phyloP scores from a whole-genome alignment of 2,797 vertebrate species.

The Anguilla anguilla region DNA sequence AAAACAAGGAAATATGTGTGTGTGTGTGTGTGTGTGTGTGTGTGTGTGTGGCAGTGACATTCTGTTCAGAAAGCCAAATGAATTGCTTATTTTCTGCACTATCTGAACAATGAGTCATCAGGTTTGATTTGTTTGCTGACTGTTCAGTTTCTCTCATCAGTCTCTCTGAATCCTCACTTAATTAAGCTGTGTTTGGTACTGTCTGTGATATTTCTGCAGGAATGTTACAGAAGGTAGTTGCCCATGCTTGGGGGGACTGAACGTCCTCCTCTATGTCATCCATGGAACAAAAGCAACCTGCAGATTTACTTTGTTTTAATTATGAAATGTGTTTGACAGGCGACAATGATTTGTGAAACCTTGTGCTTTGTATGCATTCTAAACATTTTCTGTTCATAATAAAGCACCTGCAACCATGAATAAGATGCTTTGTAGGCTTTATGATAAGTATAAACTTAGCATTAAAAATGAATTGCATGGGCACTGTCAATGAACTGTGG shows the following conservation, averaged over 20 bases:
- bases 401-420: neutral
- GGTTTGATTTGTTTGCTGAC: neutral
- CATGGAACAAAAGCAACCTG: neutral
- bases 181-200: neutral
- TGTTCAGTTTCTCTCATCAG: neutral
- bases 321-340: no score
- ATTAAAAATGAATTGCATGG: conserved; percentile 1
- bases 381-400: neutral
- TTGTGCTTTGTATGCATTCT: neutral
- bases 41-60: neutral
- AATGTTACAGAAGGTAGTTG: neutral
- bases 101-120: neutral
- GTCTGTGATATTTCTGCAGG: neutral
- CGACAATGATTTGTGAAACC: neutral
- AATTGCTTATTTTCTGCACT: no score
- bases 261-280: neutral
- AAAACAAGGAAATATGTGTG: neutral
- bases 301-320: neutral
- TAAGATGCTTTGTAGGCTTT: neutral
- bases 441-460: neutral
- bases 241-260: neutral
- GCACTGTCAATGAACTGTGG: neutral
- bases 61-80: neutral
- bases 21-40: neutral
- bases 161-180: neutral